phyloP scores from a whole-genome alignment of 2,888 invertebrate species.

The Drosophila kuntzei region DNA sequence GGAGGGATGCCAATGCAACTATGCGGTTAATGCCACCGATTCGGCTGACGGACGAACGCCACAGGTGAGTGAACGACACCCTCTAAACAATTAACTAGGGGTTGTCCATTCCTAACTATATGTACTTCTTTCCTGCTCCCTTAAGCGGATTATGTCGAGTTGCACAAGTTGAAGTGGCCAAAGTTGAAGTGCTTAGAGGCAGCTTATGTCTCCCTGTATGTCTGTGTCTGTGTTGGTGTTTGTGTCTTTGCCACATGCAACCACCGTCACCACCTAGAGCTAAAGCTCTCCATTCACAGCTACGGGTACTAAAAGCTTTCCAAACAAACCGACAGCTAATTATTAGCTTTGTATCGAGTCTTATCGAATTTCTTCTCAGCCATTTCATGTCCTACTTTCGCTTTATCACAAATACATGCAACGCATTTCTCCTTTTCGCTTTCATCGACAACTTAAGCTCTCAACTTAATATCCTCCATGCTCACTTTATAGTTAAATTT shows the following conservation, averaged over 20 bases:
- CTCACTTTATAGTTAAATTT: neutral
- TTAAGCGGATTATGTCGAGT: constrained; percentile 57
- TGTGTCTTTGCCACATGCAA: constrained; percentile 14
- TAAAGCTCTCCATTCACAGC: neutral
- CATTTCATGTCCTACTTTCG: constrained; percentile 16
- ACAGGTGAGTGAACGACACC: constrained; percentile 79
- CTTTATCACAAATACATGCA: neutral
- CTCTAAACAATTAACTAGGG: no score
- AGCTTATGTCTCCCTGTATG: constrained; percentile 14
- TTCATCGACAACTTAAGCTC: neutral
- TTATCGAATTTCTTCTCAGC: constrained; percentile 19
- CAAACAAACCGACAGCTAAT: constrained; percentile 9
- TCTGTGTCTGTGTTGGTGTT: neutral
- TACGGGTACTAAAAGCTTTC: constrained; percentile 7
- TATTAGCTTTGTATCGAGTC: constrained; percentile 17
- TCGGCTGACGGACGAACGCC: constrained; percentile 78
- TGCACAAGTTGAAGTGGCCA: constrained; percentile 41
- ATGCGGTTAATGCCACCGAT: constrained; percentile 79
- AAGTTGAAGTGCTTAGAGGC: constrained; percentile 46
- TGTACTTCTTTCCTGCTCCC: no score
- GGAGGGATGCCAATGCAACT: constrained; percentile 89
- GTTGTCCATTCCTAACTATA: no score
- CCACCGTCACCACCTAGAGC: neutral
- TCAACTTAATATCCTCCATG: neutral
- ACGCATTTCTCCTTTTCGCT: neutral